phyloP scores from a whole-genome alignment of 1,140 invertebrate species.

The Drosophila kepulauana region DNA sequence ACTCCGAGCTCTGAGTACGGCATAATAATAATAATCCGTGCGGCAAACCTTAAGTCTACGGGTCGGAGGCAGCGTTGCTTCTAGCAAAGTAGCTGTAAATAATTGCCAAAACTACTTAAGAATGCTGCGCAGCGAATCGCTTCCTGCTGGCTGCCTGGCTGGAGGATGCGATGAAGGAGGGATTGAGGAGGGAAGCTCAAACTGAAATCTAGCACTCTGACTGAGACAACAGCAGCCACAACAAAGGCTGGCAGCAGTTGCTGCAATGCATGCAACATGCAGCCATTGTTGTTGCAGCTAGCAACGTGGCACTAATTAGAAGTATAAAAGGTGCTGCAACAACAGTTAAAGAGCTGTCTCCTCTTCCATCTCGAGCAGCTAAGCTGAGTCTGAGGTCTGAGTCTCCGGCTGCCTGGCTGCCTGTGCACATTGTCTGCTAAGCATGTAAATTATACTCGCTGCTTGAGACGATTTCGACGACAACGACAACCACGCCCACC shows the following conservation, averaged over 20 bases:
- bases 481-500: conserved; percentile 28
- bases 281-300: conserved; percentile 61
- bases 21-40: conserved; percentile 79
- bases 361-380: background rate
- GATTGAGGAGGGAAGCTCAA: background rate
- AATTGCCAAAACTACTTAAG: conserved; percentile 84
- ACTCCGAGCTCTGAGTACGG: conserved; percentile 12
- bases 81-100: conserved; percentile 79
- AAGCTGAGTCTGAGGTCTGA: background rate
- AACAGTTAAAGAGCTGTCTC: conserved; percentile 63
- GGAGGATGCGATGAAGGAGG: background rate
- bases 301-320: conserved; percentile 81
- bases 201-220: conserved; percentile 14
- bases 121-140: conserved; percentile 74
- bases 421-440: conserved; percentile 65
- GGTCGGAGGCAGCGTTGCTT: background rate
- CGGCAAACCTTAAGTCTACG: conserved; percentile 70
- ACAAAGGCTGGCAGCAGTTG: conserved; percentile 57
- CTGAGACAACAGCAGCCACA: conserved; percentile 53
- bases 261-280: conserved; percentile 58
- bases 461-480: conserved; percentile 58
- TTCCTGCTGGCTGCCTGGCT: conserved; percentile 52
- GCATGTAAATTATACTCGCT: conserved; percentile 74
- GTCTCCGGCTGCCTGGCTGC: conserved; percentile 22
- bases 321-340: conserved; percentile 80